Conservation (phyloP, 2,797 vertebrate species). For the Chrysolophus pictus region DNA sequence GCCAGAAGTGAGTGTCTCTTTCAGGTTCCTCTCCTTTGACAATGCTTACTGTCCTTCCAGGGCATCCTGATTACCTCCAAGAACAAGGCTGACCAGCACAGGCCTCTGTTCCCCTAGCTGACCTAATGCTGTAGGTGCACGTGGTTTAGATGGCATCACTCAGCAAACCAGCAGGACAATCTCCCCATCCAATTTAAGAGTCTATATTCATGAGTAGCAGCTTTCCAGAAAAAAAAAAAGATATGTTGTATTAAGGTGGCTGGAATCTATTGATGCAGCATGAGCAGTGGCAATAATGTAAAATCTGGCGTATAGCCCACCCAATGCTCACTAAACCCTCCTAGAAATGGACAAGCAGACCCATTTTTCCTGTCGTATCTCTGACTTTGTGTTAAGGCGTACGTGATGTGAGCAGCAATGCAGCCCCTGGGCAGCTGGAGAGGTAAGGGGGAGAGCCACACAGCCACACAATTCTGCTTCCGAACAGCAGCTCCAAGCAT, state of each 20-base stretch:
- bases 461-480: neutral
- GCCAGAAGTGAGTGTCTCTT: rapidly evolving
- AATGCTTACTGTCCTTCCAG: neutral
- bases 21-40: neutral
- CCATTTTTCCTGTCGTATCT: slow-evolving; percentile 33
- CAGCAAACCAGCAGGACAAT: neutral
- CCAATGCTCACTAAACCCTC: neutral
- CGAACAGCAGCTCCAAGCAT: rapidly evolving
- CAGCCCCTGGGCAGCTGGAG: neutral
- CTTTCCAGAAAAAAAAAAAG: neutral
- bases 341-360: slow-evolving; percentile 26
- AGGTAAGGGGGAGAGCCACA: neutral
- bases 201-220: neutral
- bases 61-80: neutral
- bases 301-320: slow-evolving; percentile 23
- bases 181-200: neutral
- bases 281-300: neutral
- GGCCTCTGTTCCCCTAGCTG: neutral
- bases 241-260: neutral
- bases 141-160: neutral
- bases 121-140: neutral
- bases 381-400: neutral
- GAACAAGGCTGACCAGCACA: neutral
- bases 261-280: neutral
- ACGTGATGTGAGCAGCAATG: slow-evolving; percentile 20